phyloP scores from a whole-genome alignment of 2,113 vertebrate genomes.

The Notothenia coriiceps region DNA sequence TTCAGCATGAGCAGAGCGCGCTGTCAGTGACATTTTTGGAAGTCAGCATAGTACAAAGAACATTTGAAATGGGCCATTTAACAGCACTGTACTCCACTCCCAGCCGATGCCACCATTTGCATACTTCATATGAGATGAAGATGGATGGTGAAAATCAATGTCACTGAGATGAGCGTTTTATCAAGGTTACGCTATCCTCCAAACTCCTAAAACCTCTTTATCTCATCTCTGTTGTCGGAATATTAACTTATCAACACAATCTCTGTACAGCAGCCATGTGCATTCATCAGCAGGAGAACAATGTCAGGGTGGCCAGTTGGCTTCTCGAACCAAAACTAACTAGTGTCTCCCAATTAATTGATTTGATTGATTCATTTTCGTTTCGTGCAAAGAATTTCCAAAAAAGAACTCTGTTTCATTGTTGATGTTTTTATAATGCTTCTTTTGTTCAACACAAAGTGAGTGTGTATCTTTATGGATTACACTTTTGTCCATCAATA shows the following conservation, averaged over 20 bases:
- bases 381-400: background rate
- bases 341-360: conserved; percentile 1
- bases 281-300: conserved; percentile 48
- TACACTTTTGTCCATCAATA: background rate
- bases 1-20: conserved; percentile 27
- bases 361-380: conserved; percentile 13
- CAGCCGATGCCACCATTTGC: conserved; percentile 88
- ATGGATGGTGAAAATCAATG: conserved; percentile 92
- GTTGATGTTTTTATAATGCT: background rate
- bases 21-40: conserved; percentile 82
- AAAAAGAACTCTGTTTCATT: background rate
- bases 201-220: conserved; percentile 88
- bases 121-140: conserved; percentile 95
- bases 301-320: conserved; percentile 51
- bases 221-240: conserved; percentile 79
- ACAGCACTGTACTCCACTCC: conserved; percentile 86
- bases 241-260: conserved; percentile 81
- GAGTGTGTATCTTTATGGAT: background rate
- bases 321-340: conserved; percentile 23
- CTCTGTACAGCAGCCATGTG: conserved; percentile 55
- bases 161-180: conserved; percentile 92
- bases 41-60: conserved; percentile 86
- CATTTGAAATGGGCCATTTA: conserved; percentile 92
- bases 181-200: conserved; percentile 93
- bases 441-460: background rate